A percentile compares a stretch with the other conserved stretches of the same genome.
Evolutionary conservation across 64 coral and sea anemone genomes (phyloP).

Genomic region (Platygyra sinensis): DNA sequence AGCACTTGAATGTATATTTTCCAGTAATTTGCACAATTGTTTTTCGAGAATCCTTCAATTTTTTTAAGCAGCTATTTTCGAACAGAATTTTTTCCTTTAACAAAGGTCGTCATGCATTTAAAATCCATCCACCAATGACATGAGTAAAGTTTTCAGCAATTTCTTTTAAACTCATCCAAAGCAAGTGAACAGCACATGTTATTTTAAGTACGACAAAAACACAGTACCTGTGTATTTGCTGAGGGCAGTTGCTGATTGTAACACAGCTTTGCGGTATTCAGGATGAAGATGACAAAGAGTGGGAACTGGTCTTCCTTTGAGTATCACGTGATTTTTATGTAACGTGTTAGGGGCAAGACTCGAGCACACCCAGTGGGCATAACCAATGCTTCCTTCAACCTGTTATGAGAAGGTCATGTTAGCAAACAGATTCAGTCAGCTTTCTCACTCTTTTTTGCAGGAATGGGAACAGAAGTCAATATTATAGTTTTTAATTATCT

Average conservation of each 20-base stretch:
- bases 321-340: conserved; percentile 6
- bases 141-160: no score
- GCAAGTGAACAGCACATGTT: background rate
- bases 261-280: conserved; percentile 75
- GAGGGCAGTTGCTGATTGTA: conserved; percentile 71
- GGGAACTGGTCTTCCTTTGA: conserved; percentile 66
- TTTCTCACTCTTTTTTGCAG: background rate
- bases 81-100: background rate
- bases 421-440: background rate
- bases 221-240: conserved; percentile 87
- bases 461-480: no score
- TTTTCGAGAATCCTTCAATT: no score
- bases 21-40: no score
- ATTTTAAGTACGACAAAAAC: background rate
- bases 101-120: no score
- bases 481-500: no score
- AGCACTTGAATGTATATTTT: no score
- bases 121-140: no score
- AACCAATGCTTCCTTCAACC: conserved; percentile 87
- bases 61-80: background rate
- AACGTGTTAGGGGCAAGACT: conserved; percentile 21
- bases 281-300: conserved; percentile 86
- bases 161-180: no score
- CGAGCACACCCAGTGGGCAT: conserved; percentile 85
- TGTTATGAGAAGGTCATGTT: background rate